Evolutionary conservation across 2,797 vertebrate species (phyloP).

Genomic region (Nothura maculosa): DNA sequence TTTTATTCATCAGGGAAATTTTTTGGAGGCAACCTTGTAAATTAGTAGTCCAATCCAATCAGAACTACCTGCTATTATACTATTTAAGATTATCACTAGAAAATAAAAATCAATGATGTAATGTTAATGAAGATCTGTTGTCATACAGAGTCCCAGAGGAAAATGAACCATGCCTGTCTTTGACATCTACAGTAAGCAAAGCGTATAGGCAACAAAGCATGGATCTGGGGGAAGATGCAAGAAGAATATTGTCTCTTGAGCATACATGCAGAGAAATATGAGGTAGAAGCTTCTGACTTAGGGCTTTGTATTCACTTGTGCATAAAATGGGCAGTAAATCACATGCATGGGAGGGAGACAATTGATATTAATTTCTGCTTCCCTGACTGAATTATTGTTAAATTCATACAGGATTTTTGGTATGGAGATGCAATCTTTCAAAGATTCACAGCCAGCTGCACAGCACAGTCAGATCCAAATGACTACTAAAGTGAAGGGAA

Average conservation of each 20-base stretch:
- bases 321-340: neutral
- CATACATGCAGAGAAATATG: neutral
- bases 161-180: neutral
- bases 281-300: neutral
- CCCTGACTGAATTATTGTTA: neutral
- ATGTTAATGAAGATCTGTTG: slow-evolving; percentile 13
- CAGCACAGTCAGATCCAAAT: neutral
- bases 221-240: neutral
- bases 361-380: neutral
- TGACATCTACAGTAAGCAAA: neutral
- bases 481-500: neutral
- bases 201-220: neutral
- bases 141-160: neutral
- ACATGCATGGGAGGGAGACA: neutral
- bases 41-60: neutral
- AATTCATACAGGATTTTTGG: neutral
- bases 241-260: neutral
- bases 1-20: neutral
- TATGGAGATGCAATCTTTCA: neutral
- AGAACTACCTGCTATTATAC: neutral
- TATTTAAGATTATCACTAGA: neutral
- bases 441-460: neutral
- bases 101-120: neutral
- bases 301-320: neutral
- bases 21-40: neutral